phyloP scores from a whole-genome alignment of 2,797 vertebrate species.

The Xenops minutus region DNA sequence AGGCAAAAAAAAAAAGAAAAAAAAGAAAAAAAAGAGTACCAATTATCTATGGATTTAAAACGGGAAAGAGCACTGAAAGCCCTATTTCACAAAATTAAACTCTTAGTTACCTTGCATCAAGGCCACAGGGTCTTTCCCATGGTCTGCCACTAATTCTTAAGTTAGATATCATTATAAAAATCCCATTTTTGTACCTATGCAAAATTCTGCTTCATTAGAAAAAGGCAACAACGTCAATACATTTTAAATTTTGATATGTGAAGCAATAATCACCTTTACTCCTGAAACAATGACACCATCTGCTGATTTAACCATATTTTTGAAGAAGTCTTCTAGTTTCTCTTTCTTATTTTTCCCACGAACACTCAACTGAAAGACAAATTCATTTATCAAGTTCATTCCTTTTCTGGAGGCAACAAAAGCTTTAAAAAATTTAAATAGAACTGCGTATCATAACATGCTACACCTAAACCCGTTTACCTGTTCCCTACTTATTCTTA shows the following conservation, averaged over 20 bases:
- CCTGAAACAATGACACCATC: slow-evolving; percentile 96
- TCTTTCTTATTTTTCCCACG: slow-evolving; percentile 99
- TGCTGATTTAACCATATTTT: slow-evolving; percentile 97
- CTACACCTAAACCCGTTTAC: neutral
- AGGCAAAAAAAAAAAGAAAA: too few relatives aligned
- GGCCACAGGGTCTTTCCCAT: neutral
- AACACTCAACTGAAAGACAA: slow-evolving; percentile 88
- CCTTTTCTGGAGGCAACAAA: slow-evolving; percentile 44
- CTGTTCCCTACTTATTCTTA: neutral
- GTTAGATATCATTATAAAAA: neutral
- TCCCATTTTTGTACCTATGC: neutral
- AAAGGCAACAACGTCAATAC: neutral
- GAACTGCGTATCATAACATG: neutral
- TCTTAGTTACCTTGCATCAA: neutral
- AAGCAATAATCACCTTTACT: slow-evolving; percentile 86
- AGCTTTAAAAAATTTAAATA: neutral
- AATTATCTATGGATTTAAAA: neutral
- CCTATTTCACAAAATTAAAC: neutral
- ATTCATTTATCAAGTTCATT: neutral
- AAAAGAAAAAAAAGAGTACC: neutral
- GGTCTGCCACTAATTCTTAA: neutral
- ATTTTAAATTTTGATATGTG: neutral
- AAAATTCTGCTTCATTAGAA: neutral
- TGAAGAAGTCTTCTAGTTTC: slow-evolving; percentile 98
- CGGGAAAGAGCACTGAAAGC: neutral